These are phyloP conservation scores for Liasis olivaceus DNA, from an alignment of 2,797 vertebrate genomes.

Conservation along the genomic window DNA sequence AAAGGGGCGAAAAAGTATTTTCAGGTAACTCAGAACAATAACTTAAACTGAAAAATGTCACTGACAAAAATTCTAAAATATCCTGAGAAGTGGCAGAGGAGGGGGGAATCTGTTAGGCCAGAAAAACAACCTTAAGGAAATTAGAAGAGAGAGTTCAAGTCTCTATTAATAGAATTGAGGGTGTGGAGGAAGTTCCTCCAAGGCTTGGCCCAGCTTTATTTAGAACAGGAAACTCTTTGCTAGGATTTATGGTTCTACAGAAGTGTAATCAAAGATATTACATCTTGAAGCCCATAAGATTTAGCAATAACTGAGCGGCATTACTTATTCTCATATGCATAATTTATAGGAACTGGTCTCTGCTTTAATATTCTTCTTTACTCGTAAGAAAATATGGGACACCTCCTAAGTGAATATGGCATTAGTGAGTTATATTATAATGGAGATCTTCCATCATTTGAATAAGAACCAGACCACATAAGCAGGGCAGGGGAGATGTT, in stretches of 20 bases:
- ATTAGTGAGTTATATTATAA: slow-evolving; percentile 9
- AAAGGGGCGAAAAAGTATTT: background rate
- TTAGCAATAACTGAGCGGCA: slow-evolving; percentile 13
- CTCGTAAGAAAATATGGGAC: slow-evolving; percentile 27
- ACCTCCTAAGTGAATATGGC: slow-evolving; percentile 35
- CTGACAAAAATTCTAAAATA: background rate
- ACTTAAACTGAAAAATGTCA: background rate
- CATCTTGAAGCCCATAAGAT: background rate
- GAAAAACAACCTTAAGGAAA: background rate
- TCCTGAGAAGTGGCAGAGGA: background rate
- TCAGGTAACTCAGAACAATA: background rate
- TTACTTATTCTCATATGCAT: slow-evolving; percentile 14
- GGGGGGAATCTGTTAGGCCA: background rate
- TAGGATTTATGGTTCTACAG: background rate
- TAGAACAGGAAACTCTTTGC: slow-evolving; percentile 2
- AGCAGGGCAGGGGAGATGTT: background rate
- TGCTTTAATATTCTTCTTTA: slow-evolving; percentile 24
- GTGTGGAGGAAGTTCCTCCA: background rate
- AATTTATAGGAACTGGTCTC: slow-evolving; percentile 7
- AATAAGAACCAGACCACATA: slow-evolving; percentile 23
- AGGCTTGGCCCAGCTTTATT: background rate
- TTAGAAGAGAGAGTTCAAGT: background rate
- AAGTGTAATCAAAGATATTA: rapidly evolving
- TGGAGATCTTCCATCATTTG: slow-evolving; percentile 7
- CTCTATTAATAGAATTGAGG: background rate